Evolutionary conservation across 1,140 invertebrate species (phyloP), one percentile per base, ranked within the genome.

Genomic region (Drosophila fuyamai): DNA sequence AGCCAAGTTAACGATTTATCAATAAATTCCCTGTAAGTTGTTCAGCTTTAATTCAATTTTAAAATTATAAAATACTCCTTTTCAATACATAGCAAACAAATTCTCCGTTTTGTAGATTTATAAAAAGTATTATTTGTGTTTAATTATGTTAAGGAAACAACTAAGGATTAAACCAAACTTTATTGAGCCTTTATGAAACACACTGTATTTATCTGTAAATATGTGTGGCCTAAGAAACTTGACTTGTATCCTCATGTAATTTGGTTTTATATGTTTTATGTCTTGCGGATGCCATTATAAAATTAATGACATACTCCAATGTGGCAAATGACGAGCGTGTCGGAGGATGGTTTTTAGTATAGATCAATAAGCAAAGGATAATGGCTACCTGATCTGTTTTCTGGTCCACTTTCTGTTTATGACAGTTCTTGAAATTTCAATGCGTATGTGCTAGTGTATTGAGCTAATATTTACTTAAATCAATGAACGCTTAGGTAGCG

Each of bases 181-280:
- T 7, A 23, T 12, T 27, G 6, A n/a, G 6, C 2, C 0, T 8
- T 23, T 41, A 70, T 47, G 32, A 5, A 12, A 13, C 51, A 38
- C 38, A 50, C 47, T 75, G 55, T 60, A 53, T 12, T n/a, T 32
- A 14, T 70, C 8, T 36, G 35, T 41, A 47, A 29, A n/a, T 55
- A 14, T 62, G 67, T 23, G 47, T 44, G 48, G 47, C 59, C 53
- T 70, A 9, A 38, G n/a, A 51, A 51, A 18, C 54, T 58, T 48
- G 32, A 66, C 67, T 61, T 62, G 46, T 58, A 32, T 50, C 18
- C 44, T 63, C 38, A 46, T 55, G 54, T 50, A 82, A 40, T 62
- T 81, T 78, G 75, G 61, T 74, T 67, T 86, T 85, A 74, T 67
- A 67, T 73, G 70, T 85, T 85, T 85, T 72, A 75, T 76, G 74